Base-by-base conservation (phyloP, 1,140 invertebrate genomes). In the Drosophila repletoides region DNA sequence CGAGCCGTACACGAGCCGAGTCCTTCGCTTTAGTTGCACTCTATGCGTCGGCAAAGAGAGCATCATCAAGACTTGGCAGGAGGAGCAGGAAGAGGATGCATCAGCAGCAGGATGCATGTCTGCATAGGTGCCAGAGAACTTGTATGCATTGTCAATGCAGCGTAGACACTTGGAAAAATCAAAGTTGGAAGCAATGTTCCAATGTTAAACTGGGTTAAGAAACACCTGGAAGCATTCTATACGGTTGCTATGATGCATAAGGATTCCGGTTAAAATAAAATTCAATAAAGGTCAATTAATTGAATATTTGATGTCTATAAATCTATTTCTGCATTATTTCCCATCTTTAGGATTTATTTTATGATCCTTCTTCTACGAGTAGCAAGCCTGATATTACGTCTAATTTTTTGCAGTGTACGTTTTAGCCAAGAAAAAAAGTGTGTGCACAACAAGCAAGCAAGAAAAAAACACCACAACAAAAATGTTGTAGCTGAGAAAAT, bases 31-130 rank as follows among this genome's bases (percentile, higher is more conserved):
- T 33, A 21, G n/a, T 19, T 51, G 12, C 31, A 26, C 28, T 46
- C 41, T 6, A 26, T 40, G 19, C 26, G 19, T 7, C 26, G 28
- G 9, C 7, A 21, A 68, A 68, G 65, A 68, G 65, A 63, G 65
- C 59, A 67, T 15, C 28, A 51, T 9, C 12, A 7, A 45, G 6
- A 15, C 6, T 22, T 24, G 10, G 14, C 14, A 7, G 12, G 34
- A 6, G 3, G 14, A 9, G 14, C 26, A 7, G 14, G n/a, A n/a
- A 9, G 9, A 5, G 17, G 40, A 3, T n/a, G 36, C 28, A 33
- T 14, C 28, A 41, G 7, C 1, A 34, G 29, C 28, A 15, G 5
- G 29, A 17, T 28, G 43, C 43, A 48, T 45, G 53, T 24, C 5
- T 45, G 53, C 53, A 29, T 29, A 45, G 53, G 53, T 34, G 56